Base-by-base conservation (phyloP, 2,113 vertebrate genomes). In the Phyllostomus hastatus region DNA sequence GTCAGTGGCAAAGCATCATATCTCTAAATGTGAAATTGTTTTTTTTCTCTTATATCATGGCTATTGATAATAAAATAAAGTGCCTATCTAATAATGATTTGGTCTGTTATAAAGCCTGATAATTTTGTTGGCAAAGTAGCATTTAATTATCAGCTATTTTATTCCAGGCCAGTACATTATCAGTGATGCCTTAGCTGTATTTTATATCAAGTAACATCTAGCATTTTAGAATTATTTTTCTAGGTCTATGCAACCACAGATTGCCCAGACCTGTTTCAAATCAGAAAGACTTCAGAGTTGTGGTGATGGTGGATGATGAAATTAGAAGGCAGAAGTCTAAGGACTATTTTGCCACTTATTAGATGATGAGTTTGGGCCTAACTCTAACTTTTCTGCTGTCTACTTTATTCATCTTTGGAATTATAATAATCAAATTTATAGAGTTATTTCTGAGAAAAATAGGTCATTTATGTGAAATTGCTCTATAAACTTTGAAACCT, bases 51-150 rank as follows among this genome's bases (percentile, higher is more conserved):
- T 95, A 4, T n/a, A 19, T 69, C 38, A 76, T 24, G 26, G 10
- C 3, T 76, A 95, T 96, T 19, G 66, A 52, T 28, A 73, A 22
- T 93, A 78, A 97, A 95, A 91, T 75, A 88, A 95, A 92, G 38
- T 0, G 0, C 0, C 57, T 64, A 67, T 81, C 43, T 73, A 94
- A 85, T 52, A 96, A 94, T 94, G 88, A 86, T 91, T 83, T 43
- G 73, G 54, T 50, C 5, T 93, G 35, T 52, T 91, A 95, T 95
- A 89, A 98, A 97, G 88, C 28, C 33, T 94, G 48, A 90, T 95
- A 67, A 95, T 95, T 96, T 95, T 93, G 73, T 90, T 70, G 52
- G 22, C 67, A 95, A 11, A 92, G 75, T 26, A 33, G 35, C 1
- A 88, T 91, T 94, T 96, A 97, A 41, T 83, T 95, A 61, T 94